These are phyloP conservation scores for Odontamblyopus rebecca DNA, from an alignment of 2,797 vertebrate genomes.

Conservation along the genomic window DNA sequence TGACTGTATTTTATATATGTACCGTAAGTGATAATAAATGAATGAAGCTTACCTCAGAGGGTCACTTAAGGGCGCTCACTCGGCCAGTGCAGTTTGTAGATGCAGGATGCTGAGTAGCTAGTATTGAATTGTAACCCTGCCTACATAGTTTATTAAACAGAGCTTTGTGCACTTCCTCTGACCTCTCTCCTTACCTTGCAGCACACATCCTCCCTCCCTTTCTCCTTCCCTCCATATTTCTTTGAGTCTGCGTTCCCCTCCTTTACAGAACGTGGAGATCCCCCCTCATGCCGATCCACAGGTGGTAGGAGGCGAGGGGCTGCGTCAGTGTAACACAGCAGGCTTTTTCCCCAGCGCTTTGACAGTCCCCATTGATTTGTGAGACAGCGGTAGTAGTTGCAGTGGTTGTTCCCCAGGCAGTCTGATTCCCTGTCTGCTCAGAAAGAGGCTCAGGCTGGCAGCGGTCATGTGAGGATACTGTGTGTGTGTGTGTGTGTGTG, in stretches of 20 bases:
- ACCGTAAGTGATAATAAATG: not conserved
- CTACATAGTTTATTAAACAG: not conserved
- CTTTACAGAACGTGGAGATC: constrained; percentile 10
- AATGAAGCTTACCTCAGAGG: not conserved
- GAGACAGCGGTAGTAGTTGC: constrained; percentile 30
- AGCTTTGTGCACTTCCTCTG: constrained; percentile 1
- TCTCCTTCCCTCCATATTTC: not conserved
- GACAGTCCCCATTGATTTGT: constrained; percentile 50
- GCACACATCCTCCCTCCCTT: not conserved
- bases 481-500: not conserved
- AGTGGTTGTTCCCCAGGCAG: constrained; percentile 27
- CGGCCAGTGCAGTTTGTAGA: not conserved
- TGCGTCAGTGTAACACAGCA: constrained; percentile 32
- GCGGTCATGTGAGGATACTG: constrained; percentile 55
- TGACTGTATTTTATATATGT: too few species aligned
- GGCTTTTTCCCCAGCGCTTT: constrained; percentile 33
- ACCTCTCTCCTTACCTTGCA: not conserved
- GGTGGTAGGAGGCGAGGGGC: constrained; percentile 21
- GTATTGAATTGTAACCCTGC: not conserved
- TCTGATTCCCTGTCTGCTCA: constrained; percentile 33
- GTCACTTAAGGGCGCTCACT: constrained; percentile 1
- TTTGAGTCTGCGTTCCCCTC: constrained; percentile 9
- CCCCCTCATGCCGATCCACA: constrained; percentile 22
- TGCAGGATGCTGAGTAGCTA: not conserved
- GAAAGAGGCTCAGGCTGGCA: constrained; percentile 24